A percentile compares a stretch with the other conserved stretches of the same genome.
These are phyloP conservation scores for Meles meles DNA, from an alignment of 2,113 vertebrate genomes.

Conservation along the genomic window DNA sequence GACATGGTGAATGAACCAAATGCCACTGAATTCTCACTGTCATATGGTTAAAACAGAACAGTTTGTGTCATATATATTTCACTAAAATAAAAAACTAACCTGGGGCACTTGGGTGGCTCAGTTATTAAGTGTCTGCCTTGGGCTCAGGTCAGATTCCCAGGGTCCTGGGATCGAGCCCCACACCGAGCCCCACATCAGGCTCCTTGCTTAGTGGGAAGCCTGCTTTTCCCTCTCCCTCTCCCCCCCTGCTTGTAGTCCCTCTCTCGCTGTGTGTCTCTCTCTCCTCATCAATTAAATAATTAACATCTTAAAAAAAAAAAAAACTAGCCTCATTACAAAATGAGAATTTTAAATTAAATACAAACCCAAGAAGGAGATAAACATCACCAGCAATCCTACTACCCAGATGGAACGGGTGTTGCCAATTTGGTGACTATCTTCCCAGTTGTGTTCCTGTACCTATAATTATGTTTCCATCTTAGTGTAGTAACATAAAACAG, in stretches of 20 bases:
- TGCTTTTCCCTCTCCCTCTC: no score
- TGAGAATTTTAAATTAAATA: background rate
- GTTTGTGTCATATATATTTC: background rate
- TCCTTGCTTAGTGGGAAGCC: no score
- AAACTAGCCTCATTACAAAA: background rate
- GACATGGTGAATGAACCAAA: background rate
- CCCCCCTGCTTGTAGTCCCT: no score
- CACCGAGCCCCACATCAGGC: no score
- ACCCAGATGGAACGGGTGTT: background rate
- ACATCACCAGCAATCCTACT: background rate
- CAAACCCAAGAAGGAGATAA: background rate
- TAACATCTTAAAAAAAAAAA: no score
- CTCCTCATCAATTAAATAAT: no score
- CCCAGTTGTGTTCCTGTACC: background rate
- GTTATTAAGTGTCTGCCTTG: no score
- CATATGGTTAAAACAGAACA: background rate
- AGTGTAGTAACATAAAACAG: background rate
- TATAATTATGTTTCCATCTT: background rate
- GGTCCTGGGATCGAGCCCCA: no score
- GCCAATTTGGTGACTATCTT: background rate
- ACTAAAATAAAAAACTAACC: background rate
- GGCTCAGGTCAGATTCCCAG: no score
- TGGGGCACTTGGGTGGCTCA: background rate
- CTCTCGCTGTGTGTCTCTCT: no score
- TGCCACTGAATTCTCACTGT: background rate